Evolutionary conservation across 2,888 invertebrate genomes (phyloP), one percentile per base, ranked within the genome.

Genomic region (Hofmannophila pseudospretella): DNA sequence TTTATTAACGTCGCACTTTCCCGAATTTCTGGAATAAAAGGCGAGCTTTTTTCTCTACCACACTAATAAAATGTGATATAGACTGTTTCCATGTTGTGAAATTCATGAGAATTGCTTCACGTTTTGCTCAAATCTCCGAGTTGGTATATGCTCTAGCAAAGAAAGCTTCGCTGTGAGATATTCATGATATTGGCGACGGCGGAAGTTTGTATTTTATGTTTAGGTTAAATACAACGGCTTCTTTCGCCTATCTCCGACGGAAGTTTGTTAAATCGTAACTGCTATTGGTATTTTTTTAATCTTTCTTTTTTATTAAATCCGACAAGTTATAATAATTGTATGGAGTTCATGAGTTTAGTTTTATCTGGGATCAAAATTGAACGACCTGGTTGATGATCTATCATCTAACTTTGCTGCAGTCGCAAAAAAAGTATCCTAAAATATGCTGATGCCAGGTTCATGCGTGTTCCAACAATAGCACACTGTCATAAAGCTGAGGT

Each of bases 401-500:
- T n/a, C n/a, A n/a, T n/a, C n/a, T n/a, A n/a, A n/a, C n/a, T n/a
- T n/a, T n/a, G n/a, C n/a, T n/a, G n/a, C n/a, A 16, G 16, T 16
- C 16, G 16, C 16, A 16, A 16, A 16, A 16, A 16, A 16, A 16
- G 5, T 23, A 3, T 23, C 2, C n/a, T 23, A 23, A 2, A 23
- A 23, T 5, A 23, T 23, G 23, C 7, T 23, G 23, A 7, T 16
- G 3, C 16, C n/a, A n/a, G n/a, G n/a, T 19, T n/a, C n/a, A 23
- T n/a, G 11, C 10, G 13, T 10, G 9, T 42, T 45, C 52, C 45
- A 53, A 54, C 55, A 54, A 53, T 58, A 49, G 55, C 45, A 34
- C 44, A 34, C 42, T 49, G 42, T 57, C 54, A 60, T 65, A 65
- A 69, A 66, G 44, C 47, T 51, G 45, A 46, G 45, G 56, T 47